These are phyloP conservation scores for Clamator glandarius DNA, from an alignment of 2,797 vertebrate species.

Conservation along the genomic window DNA sequence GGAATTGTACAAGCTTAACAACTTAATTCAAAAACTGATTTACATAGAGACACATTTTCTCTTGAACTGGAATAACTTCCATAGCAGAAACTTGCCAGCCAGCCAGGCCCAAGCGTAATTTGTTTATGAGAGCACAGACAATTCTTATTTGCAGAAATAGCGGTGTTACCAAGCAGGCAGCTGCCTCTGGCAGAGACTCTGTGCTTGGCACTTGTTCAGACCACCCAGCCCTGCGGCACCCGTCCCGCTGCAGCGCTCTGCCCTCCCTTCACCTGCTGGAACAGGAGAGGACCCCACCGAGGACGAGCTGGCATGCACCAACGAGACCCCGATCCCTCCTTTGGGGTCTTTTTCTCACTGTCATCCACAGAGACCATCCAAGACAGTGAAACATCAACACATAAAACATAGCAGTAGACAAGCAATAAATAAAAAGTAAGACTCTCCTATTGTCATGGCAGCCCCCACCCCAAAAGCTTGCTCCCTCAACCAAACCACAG, in stretches of 20 bases:
- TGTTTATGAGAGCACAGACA: background rate
- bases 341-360: background rate
- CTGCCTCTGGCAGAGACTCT: background rate
- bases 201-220: constrained; percentile 21
- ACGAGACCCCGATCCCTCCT: background rate
- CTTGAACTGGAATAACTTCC: constrained; percentile 14
- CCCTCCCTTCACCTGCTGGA: rapidly evolving
- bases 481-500: background rate
- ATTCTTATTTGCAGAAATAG: constrained; percentile 21
- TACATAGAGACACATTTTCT: background rate
- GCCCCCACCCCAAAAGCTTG: background rate
- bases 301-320: rapidly evolving
- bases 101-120: background rate
- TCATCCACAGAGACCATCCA: background rate
- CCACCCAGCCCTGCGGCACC: background rate
- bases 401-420: background rate
- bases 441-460: background rate
- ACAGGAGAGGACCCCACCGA: background rate
- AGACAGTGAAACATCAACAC: background rate
- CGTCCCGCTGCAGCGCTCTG: background rate
- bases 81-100: background rate
- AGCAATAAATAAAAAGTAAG: background rate
- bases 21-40: background rate
- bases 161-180: constrained; percentile 1
- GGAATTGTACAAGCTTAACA: constrained; percentile 8